Conservation (phyloP, 2,113 vertebrate genomes). For the Scartelaos histophorus region DNA sequence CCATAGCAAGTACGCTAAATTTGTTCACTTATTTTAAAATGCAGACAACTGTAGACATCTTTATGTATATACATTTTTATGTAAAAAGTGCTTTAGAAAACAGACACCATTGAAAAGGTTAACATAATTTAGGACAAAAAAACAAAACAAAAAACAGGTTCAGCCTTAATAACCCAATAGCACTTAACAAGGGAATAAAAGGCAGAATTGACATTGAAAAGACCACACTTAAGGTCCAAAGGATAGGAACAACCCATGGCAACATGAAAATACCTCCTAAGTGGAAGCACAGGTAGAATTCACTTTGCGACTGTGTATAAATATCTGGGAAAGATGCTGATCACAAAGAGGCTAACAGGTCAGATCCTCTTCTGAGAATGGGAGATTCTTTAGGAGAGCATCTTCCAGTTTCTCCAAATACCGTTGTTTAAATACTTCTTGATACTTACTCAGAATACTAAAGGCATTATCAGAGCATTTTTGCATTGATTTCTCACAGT, state of each 20-base stretch:
- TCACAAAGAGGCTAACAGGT: conserved; percentile 9
- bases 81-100: conserved; percentile 8
- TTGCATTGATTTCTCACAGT: background rate
- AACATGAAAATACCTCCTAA: background rate
- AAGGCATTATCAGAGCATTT: background rate
- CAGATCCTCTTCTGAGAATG: conserved; percentile 57
- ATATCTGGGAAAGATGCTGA: conserved; percentile 6
- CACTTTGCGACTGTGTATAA: background rate
- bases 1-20: background rate
- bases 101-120: background rate
- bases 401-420: conserved; percentile 44
- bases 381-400: conserved; percentile 42
- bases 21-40: background rate
- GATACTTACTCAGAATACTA: background rate
- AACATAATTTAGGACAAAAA: background rate
- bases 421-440: background rate
- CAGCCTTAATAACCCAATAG: background rate
- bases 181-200: background rate
- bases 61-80: background rate
- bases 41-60: too few species aligned
- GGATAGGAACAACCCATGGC: background rate
- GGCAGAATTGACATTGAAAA: background rate
- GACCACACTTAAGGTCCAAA: background rate
- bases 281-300: background rate
- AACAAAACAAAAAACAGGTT: background rate